Percentiles rank a stretch among this genome's conserved stretches.
Conservation (phyloP, 64 coral and sea anemone species). For the Dendrophyllia cribrosa region DNA sequence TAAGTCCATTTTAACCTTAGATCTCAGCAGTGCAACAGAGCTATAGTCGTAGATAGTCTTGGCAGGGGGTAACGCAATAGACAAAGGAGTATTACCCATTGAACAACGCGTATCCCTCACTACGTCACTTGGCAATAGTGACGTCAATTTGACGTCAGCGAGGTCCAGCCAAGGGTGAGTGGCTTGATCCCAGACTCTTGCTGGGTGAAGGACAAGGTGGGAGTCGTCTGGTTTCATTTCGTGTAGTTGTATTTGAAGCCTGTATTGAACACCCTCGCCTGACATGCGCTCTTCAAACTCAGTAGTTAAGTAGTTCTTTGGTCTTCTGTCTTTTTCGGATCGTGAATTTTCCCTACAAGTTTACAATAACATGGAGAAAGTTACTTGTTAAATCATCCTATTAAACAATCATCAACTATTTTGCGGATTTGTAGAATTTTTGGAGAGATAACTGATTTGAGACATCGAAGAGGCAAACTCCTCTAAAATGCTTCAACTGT, state of each 20-base stretch:
- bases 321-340: background rate
- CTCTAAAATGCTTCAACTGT: too few relatives aligned
- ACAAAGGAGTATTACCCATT: slow-evolving; percentile 55
- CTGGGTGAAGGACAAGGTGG: slow-evolving; percentile 62
- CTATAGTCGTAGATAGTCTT: slow-evolving; percentile 67
- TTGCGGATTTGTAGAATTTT: too few relatives aligned
- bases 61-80: slow-evolving; percentile 60
- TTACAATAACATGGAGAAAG: background rate
- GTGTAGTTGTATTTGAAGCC: slow-evolving; percentile 79
- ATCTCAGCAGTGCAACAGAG: slow-evolving; percentile 50
- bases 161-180: slow-evolving; percentile 84
- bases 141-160: slow-evolving; percentile 60
- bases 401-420: too few relatives aligned
- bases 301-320: slow-evolving; percentile 23
- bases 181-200: slow-evolving; percentile 68
- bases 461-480: too few relatives aligned
- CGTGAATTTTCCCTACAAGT: slow-evolving; percentile 2
- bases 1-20: slow-evolving; percentile 33
- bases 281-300: slow-evolving; percentile 57
- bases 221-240: slow-evolving; percentile 59
- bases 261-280: slow-evolving; percentile 42
- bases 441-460: too few relatives aligned
- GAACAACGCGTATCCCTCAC: slow-evolving; percentile 44
- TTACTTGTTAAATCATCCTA: background rate
- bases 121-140: slow-evolving; percentile 58